These are phyloP conservation scores for Drosophila rubida DNA, from an alignment of 2,888 invertebrate species.

Conservation along the genomic window DNA sequence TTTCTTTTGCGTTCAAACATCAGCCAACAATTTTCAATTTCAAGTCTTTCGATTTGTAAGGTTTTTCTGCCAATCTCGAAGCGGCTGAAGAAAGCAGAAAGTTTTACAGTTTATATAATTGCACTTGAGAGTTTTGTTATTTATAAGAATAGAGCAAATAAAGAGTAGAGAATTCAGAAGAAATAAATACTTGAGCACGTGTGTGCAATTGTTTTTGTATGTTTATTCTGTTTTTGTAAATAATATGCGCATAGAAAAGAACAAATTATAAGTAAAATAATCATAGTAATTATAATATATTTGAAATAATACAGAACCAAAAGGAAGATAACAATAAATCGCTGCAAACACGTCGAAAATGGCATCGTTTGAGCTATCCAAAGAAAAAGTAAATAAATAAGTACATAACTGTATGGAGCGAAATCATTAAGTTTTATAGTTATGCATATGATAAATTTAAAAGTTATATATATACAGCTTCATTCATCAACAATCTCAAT, in stretches of 20 bases:
- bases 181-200: constrained; percentile 51
- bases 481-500: constrained; percentile 66
- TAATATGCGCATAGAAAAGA: constrained; percentile 72
- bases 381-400: constrained; percentile 66
- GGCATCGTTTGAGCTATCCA: constrained; percentile 67
- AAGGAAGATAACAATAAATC: constrained; percentile 59
- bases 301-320: constrained; percentile 57
- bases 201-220: constrained; percentile 48
- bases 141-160: not conserved
- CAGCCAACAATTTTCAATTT: constrained; percentile 71
- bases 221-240: constrained; percentile 60
- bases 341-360: constrained; percentile 68
- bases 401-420: constrained; percentile 63
- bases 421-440: constrained; percentile 70
- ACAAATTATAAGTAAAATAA: constrained; percentile 67
- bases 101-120: constrained; percentile 71
- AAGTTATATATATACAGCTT: constrained; percentile 75
- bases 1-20: constrained; percentile 54
- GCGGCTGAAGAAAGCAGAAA: constrained; percentile 70
- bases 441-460: constrained; percentile 72
- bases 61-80: constrained; percentile 44
- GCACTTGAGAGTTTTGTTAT: constrained; percentile 67
- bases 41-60: constrained; percentile 73
- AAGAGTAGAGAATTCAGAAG: not conserved
- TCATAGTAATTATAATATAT: constrained; percentile 44